Base-by-base conservation (phyloP, 2,797 vertebrate genomes). In the Molossus molossus region DNA sequence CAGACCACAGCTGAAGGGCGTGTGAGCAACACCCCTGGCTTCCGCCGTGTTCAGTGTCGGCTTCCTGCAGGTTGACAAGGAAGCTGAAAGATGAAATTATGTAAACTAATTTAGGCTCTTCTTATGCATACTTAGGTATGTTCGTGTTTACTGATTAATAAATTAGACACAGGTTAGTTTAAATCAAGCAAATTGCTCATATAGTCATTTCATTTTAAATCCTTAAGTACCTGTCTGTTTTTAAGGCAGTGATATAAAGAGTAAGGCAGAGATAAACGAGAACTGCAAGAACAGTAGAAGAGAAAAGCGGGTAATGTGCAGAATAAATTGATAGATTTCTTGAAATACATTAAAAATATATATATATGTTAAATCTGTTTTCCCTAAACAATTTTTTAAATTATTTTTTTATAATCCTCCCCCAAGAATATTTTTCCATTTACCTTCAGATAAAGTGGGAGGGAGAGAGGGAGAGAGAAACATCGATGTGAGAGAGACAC, bases 141-240 rank as follows among this genome's bases (percentile, higher is more conserved):
- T 89, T 95, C 89, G 94, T 96, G 72, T 97, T 98, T 97, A 98
- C 96, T 82, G 87, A 98, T 98, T 96, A 97, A 94, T 92, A 97
- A 97, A 98, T 98, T 98, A 97, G 96, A 95, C 95, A 97, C 70
- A 97, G 97, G 96, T 98, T 97, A 97, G 96, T 97, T 97, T 98
- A 98, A 98, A 98, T 98, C 96, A 97, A 97, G 95, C 93, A 97
- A 97, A 98, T 98, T 95, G 87, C 92, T 94, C 69, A 87, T 5
- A 62, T 82, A 90, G 27, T 57, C 69, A 86, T 75, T 57, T 76
- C 62, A 96, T 81, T 96, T 92, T 58, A 94, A 93, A 84, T 89
- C 29, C 25, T 93, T 94, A 92, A 69, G 21, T 72, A 72, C 37
- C 10, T 94, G 15, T n/a, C 33, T 87, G 9, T 62, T 94, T 94